phyloP scores from a whole-genome alignment of 2,113 vertebrate genomes.

The Saccopteryx leptura region DNA sequence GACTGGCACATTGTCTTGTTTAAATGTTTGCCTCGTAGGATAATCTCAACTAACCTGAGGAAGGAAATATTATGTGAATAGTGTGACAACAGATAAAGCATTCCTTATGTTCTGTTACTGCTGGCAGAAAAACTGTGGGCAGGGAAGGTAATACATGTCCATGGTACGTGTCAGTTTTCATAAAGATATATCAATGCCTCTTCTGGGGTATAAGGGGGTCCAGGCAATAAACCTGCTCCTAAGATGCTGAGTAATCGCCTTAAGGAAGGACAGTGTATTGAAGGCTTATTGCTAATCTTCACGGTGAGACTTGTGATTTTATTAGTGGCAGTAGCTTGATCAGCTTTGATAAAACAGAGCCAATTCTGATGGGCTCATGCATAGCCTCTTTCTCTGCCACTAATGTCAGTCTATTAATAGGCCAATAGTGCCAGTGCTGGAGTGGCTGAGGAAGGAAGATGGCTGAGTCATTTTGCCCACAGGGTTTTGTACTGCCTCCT shows the following conservation, averaged over 20 bases:
- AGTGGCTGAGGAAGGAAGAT: neutral
- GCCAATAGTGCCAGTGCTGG: neutral
- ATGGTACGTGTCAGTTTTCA: neutral
- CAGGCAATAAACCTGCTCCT: neutral
- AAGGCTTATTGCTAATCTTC: neutral
- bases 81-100: neutral
- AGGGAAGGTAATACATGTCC: neutral
- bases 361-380: neutral
- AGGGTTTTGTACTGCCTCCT: accelerated
- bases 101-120: neutral
- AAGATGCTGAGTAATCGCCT: neutral
- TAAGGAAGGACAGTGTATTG: neutral
- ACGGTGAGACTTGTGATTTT: neutral
- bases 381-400: neutral
- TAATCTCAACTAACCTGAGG: neutral
- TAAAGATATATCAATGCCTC: neutral
- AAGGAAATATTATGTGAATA: neutral
- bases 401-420: neutral
- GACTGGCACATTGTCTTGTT: neutral
- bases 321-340: neutral
- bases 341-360: neutral
- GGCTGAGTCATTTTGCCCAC: neutral
- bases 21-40: neutral
- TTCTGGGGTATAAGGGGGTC: neutral
- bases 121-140: neutral